These are phyloP conservation scores for Parauchenoglanis punctatus DNA, from an alignment of 2,797 vertebrate genomes.

Conservation along the genomic window DNA sequence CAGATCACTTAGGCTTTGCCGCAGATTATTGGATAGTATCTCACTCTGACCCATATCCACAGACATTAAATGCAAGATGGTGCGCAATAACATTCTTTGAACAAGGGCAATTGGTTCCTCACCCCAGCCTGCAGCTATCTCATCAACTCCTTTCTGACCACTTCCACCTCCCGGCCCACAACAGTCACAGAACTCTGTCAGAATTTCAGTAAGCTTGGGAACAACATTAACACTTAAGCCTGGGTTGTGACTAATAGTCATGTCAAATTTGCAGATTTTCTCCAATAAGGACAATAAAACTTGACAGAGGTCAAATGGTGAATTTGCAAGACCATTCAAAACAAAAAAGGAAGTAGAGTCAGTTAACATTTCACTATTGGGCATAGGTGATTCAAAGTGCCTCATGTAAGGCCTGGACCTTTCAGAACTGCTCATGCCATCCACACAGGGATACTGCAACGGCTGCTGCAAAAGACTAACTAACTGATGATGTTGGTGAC, in stretches of 20 bases:
- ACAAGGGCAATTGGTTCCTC: slow-evolving; percentile 91
- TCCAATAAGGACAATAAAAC: slow-evolving; percentile 91
- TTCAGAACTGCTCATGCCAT: slow-evolving; percentile 67
- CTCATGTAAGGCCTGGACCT: slow-evolving; percentile 67
- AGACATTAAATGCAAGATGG: slow-evolving; percentile 88
- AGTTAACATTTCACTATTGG: slow-evolving; percentile 73
- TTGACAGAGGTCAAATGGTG: slow-evolving; percentile 92
- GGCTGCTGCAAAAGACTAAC: slow-evolving; percentile 41
- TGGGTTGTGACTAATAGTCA: slow-evolving; percentile 86
- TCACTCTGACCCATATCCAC: slow-evolving; percentile 85
- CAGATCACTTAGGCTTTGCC: slow-evolving; percentile 87
- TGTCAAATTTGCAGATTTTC: slow-evolving; percentile 95
- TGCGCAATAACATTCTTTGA: slow-evolving; percentile 93
- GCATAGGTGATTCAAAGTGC: slow-evolving; percentile 66
- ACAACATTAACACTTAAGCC: slow-evolving; percentile 86
- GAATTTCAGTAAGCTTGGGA: slow-evolving; percentile 90
- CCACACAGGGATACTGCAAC: slow-evolving; percentile 21
- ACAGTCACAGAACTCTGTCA: slow-evolving; percentile 88
- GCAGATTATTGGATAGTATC: slow-evolving; percentile 86
- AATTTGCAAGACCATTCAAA: slow-evolving; percentile 83
- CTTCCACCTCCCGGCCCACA: slow-evolving; percentile 71
- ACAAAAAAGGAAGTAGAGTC: slow-evolving; percentile 80
- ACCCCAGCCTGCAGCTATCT: slow-evolving; percentile 87
- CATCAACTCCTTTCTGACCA: slow-evolving; percentile 73
- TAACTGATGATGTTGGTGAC: slow-evolving; percentile 73